A percentile compares a stretch with the other conserved stretches of the same genome.
Conservation (phyloP, 2,113 vertebrate genomes). For the Machaerirhynchus nigripectus region DNA sequence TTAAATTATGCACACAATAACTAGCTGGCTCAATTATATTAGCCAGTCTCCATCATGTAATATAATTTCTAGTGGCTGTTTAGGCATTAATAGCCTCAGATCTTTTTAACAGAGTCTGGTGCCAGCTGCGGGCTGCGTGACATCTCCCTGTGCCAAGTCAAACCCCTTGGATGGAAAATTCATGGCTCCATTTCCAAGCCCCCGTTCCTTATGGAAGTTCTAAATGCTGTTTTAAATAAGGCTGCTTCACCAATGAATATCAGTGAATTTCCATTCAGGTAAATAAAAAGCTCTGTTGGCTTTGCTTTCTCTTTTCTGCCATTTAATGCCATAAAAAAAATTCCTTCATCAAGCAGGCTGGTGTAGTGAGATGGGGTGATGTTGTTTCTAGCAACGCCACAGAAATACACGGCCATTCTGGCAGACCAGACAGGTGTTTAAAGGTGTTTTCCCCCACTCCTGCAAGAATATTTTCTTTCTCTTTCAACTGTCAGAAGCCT, state of each 20-base stretch:
- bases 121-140: slow-evolving; percentile 45
- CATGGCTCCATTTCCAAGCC: not conserved
- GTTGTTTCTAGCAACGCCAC: not conserved
- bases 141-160: slow-evolving; percentile 43
- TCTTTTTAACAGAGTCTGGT: slow-evolving; percentile 54
- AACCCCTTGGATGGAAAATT: slow-evolving; percentile 49
- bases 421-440: not conserved
- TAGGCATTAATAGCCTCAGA: slow-evolving; percentile 64
- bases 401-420: not conserved
- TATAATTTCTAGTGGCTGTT: slow-evolving; percentile 66
- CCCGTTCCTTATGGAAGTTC: not conserved
- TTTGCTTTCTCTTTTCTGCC: not conserved
- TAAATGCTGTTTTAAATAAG: not conserved
- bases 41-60: slow-evolving; percentile 65
- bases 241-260: not conserved
- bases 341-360: not conserved
- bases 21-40: slow-evolving; percentile 66
- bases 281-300: not conserved
- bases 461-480: not conserved
- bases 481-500: not conserved
- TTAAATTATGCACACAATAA: slow-evolving; percentile 67
- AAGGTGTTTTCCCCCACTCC: not conserved
- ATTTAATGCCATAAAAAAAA: not conserved
- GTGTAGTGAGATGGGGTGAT: not conserved
- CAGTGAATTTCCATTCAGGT: not conserved